Conservation (phyloP, 2,888 invertebrate species). For the Mythimna impura region DNA sequence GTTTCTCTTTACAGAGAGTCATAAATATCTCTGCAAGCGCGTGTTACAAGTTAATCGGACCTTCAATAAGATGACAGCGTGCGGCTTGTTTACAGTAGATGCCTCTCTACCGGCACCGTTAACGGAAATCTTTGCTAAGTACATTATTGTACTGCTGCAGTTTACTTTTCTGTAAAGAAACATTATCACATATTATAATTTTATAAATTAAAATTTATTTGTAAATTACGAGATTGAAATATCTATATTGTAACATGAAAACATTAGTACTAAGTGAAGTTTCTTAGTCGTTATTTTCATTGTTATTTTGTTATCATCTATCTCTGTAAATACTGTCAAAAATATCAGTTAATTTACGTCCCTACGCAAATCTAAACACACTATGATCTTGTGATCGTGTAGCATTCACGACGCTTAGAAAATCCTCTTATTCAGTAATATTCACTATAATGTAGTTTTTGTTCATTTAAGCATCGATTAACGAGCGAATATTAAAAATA, state of each 20-base stretch:
- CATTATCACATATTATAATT: background rate
- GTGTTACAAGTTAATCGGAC: conserved; percentile 17
- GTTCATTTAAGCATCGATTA: too few relatives aligned
- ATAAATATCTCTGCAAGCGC: conserved; percentile 9
- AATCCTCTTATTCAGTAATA: background rate
- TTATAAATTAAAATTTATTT: too few relatives aligned
- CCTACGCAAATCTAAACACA: background rate
- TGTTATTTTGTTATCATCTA: too few relatives aligned
- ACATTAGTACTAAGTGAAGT: too few relatives aligned
- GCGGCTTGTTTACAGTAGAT: conserved; percentile 30
- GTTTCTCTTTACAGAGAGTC: background rate
- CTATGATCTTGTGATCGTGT: too few relatives aligned
- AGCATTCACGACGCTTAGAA: background rate
- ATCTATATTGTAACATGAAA: too few relatives aligned
- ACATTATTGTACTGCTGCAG: conserved; percentile 12
- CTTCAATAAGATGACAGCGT: conserved; percentile 49
- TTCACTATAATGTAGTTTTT: background rate
- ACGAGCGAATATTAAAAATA: too few relatives aligned
- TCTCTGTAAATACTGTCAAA: too few relatives aligned
- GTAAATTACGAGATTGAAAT: too few relatives aligned
- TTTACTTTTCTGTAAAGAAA: conserved; percentile 10
- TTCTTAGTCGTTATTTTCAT: too few relatives aligned
- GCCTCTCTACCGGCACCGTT: conserved; percentile 28
- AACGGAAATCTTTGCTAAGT: background rate
- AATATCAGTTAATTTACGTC: background rate